Percentiles rank a stretch among this genome's conserved stretches.
phyloP scores from a whole-genome alignment of 2,113 vertebrate species.

The Heliornis fulica region DNA sequence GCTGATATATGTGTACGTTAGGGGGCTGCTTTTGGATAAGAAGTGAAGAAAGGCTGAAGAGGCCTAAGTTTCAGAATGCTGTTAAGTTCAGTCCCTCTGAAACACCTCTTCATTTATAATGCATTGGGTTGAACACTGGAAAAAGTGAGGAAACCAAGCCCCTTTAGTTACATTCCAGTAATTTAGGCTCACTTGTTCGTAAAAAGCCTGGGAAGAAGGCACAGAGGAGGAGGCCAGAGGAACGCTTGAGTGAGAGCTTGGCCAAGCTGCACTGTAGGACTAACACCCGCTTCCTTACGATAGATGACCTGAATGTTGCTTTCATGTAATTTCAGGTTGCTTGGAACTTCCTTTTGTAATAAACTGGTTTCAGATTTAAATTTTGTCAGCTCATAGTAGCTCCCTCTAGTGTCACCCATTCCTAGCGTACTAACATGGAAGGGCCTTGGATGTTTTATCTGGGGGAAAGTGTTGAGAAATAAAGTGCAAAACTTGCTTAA shows the following conservation, averaged over 20 bases:
- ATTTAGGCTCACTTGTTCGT: not conserved
- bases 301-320: not conserved
- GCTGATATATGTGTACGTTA: not conserved
- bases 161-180: not conserved
- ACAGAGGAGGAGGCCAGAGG: not conserved
- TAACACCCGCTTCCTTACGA: not conserved
- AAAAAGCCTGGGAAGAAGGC: not conserved
- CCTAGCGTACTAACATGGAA: not conserved
- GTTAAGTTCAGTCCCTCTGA: not conserved
- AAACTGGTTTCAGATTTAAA: not conserved
- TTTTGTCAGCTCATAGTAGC: not conserved
- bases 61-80: not conserved
- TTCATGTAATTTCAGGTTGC: not conserved
- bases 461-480: fast-evolving
- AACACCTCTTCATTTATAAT: not conserved
- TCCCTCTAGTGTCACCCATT: not conserved
- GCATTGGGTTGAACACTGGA: not conserved
- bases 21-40: not conserved
- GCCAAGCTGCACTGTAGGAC: not conserved
- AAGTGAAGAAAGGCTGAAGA: not conserved
- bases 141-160: not conserved
- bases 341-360: not conserved
- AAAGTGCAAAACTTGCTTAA: not conserved
- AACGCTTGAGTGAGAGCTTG: not conserved
- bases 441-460: not conserved